A percentile compares a stretch with the other conserved stretches of the same genome.
These are phyloP conservation scores for Euphonia xanthogaster DNA, from an alignment of 2,797 vertebrate genomes.

Conservation along the genomic window DNA sequence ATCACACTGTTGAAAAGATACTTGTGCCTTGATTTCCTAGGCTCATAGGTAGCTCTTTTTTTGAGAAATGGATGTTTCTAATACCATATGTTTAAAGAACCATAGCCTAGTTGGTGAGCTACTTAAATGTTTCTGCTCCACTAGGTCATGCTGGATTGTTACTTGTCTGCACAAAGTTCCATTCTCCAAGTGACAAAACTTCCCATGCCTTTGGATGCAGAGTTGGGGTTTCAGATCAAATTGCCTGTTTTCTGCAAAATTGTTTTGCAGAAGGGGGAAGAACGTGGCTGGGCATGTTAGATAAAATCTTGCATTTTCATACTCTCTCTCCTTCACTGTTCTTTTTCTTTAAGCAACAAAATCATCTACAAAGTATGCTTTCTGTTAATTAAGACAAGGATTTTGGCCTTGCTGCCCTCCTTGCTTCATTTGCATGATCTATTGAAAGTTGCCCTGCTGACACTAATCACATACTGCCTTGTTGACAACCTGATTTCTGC, in stretches of 20 bases:
- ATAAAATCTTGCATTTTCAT: not conserved
- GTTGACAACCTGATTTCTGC: conserved; percentile 4
- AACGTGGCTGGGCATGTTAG: not conserved
- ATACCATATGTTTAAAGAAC: not conserved
- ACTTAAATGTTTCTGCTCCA: not conserved
- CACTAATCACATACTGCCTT: conserved; percentile 6
- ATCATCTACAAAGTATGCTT: not conserved
- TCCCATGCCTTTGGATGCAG: not conserved
- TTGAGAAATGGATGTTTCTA: not conserved
- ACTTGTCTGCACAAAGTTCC: not conserved
- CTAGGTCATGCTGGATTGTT: not conserved
- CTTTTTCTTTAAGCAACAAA: not conserved
- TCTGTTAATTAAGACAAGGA: conserved; percentile 4
- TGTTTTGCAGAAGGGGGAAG: not conserved
- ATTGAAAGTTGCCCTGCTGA: not conserved
- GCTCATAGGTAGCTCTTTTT: not conserved
- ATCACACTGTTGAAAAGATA: not conserved
- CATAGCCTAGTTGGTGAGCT: not conserved
- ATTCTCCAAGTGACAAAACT: not conserved
- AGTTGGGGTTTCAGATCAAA: not conserved
- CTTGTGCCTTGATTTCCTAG: not conserved
- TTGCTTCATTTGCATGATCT: conserved; percentile 9
- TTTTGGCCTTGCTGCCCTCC: conserved; percentile 13
- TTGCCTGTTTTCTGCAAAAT: not conserved
- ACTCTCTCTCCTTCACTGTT: not conserved